phyloP scores from a whole-genome alignment of 1,140 invertebrate genomes.

The Ceratitis capitata region DNA sequence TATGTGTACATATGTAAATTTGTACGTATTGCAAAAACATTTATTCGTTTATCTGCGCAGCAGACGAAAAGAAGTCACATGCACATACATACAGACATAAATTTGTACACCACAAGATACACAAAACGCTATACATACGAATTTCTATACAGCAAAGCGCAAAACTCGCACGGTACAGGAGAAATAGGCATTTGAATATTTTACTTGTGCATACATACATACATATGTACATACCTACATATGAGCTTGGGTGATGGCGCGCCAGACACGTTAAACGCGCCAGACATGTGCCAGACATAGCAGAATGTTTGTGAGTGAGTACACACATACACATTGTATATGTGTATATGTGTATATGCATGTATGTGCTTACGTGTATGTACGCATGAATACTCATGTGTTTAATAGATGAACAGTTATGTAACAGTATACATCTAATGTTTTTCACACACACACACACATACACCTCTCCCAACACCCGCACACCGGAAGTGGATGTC shows the following conservation, averaged over 20 bases:
- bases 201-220: too few relatives aligned
- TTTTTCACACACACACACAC: background rate
- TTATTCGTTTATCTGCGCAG: background rate
- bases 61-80: background rate
- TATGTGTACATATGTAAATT: background rate
- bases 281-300: slow-evolving; percentile 27
- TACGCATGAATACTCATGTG: background rate
- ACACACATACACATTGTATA: too few relatives aligned
- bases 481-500: slow-evolving; percentile 17
- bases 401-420: background rate
- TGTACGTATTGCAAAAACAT: background rate
- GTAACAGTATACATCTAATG: background rate
- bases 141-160: too few relatives aligned
- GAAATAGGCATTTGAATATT: slow-evolving; percentile 9
- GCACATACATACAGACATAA: background rate
- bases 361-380: too few relatives aligned
- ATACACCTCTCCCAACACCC: background rate
- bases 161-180: background rate
- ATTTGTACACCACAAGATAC: background rate
- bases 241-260: background rate
- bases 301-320: background rate
- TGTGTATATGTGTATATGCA: background rate
- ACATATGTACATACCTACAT: background rate
- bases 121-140: too few relatives aligned
- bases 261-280: background rate